Evolutionary conservation across 2,797 vertebrate genomes (phyloP), one percentile per base, ranked within the genome.

Genomic region (Falco novaeseelandiae): DNA sequence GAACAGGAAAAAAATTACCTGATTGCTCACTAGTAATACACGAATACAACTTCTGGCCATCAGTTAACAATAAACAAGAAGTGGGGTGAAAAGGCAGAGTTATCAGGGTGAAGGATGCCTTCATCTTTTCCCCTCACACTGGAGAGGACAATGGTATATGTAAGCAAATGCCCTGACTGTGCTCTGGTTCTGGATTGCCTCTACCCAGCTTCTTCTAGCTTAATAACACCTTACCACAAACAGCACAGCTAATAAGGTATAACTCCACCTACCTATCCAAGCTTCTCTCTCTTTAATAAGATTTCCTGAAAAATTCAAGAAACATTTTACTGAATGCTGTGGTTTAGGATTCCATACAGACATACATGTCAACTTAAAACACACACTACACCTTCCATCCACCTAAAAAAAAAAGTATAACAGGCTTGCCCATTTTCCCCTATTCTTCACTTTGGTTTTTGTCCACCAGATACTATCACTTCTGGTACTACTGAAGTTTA

Each of bases 1-100:
- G 14, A 72, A 86, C 1, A 51, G 55, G 44, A 76, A 58, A 0
- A 0, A 84, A 20, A 79, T 0, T 32, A 19, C 8, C 30, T 54
- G 48, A 4, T 51, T 62, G 87, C 27, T 36, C 36, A 82, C 20
- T 46, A 87, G 10, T 32, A 65, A 70, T 26, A 61, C 30, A 78
- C 12, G 14, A 84, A 90, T 67, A 18, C 26, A 87, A 58, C 8
- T 85, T 67, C 29, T 58, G 15, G 62, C 46, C 27, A 62, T 29
- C 19, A 70, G 27, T 34, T 61, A 72, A 76, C 10, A 76, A 59
- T 5, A 46, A 55, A 40, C 22, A 80, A 57, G 22, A 59, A 88
- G 23, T 10, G 7, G 7, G 13, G 38, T 44, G 32, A 79, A 76
- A 59, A 62, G 10, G 23, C 2, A 62, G 54, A 85, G 34, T 46